Conservation (phyloP, 2,113 vertebrate genomes). For the Gopherus evgoodei region DNA sequence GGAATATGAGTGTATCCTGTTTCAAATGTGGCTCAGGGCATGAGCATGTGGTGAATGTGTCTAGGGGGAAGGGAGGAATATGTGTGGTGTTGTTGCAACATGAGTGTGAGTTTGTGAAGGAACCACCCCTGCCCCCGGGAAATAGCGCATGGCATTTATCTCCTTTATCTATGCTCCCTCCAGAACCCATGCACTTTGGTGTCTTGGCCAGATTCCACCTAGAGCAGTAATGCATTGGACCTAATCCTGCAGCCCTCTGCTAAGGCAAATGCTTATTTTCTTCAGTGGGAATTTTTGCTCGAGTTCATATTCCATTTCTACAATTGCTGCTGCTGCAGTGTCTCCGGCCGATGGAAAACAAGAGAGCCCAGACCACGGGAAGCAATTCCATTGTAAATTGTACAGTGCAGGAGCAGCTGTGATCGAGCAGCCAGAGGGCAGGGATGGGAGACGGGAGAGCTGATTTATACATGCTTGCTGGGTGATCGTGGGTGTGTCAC, state of each 20-base stretch:
- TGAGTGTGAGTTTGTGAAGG: not conserved
- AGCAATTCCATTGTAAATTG: not conserved
- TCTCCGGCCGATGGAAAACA: not conserved
- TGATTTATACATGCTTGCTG: not conserved
- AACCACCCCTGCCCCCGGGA: not conserved
- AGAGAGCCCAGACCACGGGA: not conserved
- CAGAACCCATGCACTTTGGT: fast-evolving
- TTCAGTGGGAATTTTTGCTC: not conserved
- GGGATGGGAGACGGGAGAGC: not conserved
- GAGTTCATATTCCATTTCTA: fast-evolving
- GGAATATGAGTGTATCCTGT: not conserved
- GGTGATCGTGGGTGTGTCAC: not conserved
- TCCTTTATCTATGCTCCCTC: not conserved
- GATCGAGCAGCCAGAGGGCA: fast-evolving
- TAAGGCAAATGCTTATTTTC: not conserved
- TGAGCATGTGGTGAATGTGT: not conserved
- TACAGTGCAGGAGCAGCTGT: not conserved
- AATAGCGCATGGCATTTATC: not conserved
- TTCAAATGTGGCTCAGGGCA: not conserved
- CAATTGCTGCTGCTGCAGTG: not conserved
- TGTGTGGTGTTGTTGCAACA: not conserved
- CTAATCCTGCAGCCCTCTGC: not conserved
- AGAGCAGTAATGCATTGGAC: not conserved
- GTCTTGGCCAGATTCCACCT: not conserved
- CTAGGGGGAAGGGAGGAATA: not conserved